phyloP scores from a whole-genome alignment of 2,113 vertebrate genomes.

The Pedetes capensis region DNA sequence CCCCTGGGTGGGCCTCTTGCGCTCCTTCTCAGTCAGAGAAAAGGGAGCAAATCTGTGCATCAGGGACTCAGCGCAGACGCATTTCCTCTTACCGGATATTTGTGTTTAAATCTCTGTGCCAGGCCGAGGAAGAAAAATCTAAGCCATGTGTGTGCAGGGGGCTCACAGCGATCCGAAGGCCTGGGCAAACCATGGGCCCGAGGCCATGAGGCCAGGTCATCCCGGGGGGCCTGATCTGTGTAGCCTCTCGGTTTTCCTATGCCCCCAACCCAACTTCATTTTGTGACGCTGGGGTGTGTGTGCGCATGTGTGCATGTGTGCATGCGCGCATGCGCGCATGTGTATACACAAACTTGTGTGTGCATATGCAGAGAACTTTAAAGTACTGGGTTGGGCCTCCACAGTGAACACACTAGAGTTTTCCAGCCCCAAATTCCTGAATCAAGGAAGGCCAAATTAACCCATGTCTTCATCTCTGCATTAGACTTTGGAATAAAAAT shows the following conservation, averaged over 20 bases:
- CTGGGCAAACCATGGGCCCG: not conserved
- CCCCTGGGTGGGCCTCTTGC: not conserved
- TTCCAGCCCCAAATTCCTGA: not conserved
- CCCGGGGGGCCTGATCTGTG: not conserved
- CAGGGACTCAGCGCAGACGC: not conserved
- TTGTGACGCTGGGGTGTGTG: not conserved
- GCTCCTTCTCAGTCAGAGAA: not conserved
- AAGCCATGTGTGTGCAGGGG: conserved; percentile 34
- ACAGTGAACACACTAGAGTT: not conserved
- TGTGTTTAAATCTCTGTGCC: conserved; percentile 26
- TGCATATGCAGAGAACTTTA: not conserved
- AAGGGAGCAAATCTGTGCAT: not conserved
- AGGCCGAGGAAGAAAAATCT: conserved; percentile 19
- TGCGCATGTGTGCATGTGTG: not conserved
- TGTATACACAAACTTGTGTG: no score
- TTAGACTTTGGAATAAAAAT: not conserved
- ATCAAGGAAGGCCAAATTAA: not conserved
- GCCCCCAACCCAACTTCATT: not conserved
- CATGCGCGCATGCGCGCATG: not conserved
- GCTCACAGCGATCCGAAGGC: fast-evolving
- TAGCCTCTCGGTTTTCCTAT: not conserved
- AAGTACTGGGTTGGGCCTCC: not conserved
- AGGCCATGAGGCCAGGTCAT: not conserved
- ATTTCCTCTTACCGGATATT: conserved; percentile 52
- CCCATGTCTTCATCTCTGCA: not conserved